Evolutionary conservation across 1,140 invertebrate genomes (phyloP).

Genomic region (Paralvinella palmiformis): DNA sequence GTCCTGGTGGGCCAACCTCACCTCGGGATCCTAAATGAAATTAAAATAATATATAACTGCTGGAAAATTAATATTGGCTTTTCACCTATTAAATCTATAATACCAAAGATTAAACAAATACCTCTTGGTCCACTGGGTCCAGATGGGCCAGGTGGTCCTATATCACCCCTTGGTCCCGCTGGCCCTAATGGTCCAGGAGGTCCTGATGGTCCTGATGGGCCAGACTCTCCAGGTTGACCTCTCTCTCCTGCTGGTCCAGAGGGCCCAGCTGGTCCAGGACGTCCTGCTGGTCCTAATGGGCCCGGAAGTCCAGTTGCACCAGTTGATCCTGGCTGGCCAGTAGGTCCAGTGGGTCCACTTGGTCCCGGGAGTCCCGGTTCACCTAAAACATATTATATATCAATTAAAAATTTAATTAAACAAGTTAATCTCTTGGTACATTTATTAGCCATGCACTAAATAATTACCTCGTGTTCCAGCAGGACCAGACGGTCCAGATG

Average conservation of each 20-base stretch:
- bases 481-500: conserved; percentile 6
- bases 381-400: background rate
- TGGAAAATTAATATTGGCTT: background rate
- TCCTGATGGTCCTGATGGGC: conserved; percentile 7
- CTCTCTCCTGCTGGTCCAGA: conserved; percentile 9
- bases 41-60: background rate
- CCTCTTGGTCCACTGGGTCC: background rate
- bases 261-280: conserved; percentile 6
- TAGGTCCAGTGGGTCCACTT: conserved; percentile 5
- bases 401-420: background rate
- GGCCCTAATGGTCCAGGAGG: conserved; percentile 8
- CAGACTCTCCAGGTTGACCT: background rate
- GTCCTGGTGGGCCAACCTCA: background rate
- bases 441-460: background rate
- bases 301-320: background rate
- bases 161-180: too few relatives aligned
- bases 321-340: conserved; percentile 11
- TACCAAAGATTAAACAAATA: background rate
- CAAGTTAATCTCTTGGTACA: background rate
- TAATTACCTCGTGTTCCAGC: conserved; percentile 1
- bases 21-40: background rate
- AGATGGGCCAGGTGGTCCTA: background rate
- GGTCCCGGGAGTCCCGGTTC: background rate
- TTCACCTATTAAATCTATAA: background rate
- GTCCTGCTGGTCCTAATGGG: conserved; percentile 5